phyloP scores from a whole-genome alignment of 2,797 vertebrate genomes.

The Botia kubotai region DNA sequence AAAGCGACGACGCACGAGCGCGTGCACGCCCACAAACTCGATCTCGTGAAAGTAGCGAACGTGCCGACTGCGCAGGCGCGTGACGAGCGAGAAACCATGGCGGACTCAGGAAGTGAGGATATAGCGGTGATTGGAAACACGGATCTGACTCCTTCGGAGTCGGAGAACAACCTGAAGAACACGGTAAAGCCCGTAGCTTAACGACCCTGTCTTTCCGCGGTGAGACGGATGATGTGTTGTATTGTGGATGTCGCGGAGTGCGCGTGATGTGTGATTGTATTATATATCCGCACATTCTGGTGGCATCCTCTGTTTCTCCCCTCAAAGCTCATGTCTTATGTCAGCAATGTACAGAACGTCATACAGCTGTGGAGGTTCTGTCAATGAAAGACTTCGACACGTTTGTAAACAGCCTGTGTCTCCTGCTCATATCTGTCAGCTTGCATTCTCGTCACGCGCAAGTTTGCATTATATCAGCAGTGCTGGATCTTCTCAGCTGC shows the following conservation, averaged over 20 bases:
- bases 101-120: constrained; percentile 74
- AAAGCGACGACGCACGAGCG: not conserved
- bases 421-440: no score
- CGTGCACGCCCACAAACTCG: constrained; percentile 23
- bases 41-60: not conserved
- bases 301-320: no score
- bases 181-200: constrained; percentile 65
- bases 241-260: not conserved
- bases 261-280: no score
- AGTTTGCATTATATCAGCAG: no score
- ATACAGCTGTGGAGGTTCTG: no score
- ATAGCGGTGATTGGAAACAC: constrained; percentile 80
- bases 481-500: no score
- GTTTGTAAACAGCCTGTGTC: no score
- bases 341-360: no score
- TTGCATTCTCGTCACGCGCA: no score
- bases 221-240: not conserved
- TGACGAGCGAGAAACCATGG: constrained; percentile 63
- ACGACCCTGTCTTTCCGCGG: not conserved
- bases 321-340: no score
- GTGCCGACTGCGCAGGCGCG: constrained; percentile 49
- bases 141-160: constrained; percentile 75
- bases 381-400: no score
- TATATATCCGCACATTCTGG: no score
- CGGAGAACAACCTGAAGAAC: constrained; percentile 79